phyloP scores from a whole-genome alignment of 2,888 invertebrate genomes.

The Drosophila mulleri region DNA sequence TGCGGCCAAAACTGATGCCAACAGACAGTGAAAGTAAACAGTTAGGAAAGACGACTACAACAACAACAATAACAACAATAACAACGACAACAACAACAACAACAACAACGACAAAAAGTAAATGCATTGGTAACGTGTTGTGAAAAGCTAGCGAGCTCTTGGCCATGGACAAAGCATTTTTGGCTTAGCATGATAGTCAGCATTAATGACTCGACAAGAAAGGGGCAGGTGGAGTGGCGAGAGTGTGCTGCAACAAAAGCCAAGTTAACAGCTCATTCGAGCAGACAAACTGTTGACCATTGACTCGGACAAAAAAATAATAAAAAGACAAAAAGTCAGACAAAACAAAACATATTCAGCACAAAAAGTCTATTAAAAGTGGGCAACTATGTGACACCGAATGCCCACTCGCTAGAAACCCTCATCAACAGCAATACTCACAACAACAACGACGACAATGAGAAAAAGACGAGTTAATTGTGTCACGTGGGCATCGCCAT shows the following conservation, averaged over 20 bases:
- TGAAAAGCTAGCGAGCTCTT: slow-evolving; percentile 65
- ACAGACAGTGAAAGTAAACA: slow-evolving; percentile 78
- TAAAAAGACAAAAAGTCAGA: background rate
- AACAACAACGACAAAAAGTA: slow-evolving; percentile 30
- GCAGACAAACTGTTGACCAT: slow-evolving; percentile 50
- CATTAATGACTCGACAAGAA: background rate
- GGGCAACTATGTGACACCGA: slow-evolving; percentile 65
- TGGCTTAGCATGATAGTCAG: slow-evolving; percentile 24
- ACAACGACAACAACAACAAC: too few relatives aligned
- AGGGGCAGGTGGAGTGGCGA: background rate
- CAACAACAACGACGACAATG: background rate
- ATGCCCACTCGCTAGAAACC: slow-evolving; percentile 28
- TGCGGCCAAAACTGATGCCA: slow-evolving; percentile 47
- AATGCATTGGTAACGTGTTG: slow-evolving; percentile 63
- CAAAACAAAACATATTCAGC: slow-evolving; percentile 38
- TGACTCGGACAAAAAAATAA: slow-evolving; percentile 35
- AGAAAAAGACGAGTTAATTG: slow-evolving; percentile 22
- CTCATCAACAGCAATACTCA: slow-evolving; percentile 1
- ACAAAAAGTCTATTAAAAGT: slow-evolving; percentile 54
- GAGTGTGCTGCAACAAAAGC: slow-evolving; percentile 21
- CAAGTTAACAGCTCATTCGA: slow-evolving; percentile 60
- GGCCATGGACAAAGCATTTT: slow-evolving; percentile 50
- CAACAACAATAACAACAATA: slow-evolving; percentile 33
- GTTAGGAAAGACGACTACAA: slow-evolving; percentile 58
- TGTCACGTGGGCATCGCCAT: slow-evolving; percentile 59